These are phyloP conservation scores for Apogon talboti DNA, from an alignment of 2,797 vertebrate species.

Conservation along the genomic window DNA sequence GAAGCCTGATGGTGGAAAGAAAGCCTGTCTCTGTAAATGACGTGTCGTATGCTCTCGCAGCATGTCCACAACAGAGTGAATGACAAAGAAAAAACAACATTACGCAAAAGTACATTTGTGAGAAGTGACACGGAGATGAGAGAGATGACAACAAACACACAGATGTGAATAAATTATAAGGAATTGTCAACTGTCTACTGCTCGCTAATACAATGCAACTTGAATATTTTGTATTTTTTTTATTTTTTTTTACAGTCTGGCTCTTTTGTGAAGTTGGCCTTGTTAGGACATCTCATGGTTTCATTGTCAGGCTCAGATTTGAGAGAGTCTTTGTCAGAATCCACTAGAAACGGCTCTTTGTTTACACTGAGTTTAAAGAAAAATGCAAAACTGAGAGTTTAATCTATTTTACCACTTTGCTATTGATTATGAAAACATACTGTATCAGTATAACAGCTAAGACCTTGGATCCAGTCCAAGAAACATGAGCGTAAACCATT, in stretches of 20 bases:
- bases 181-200: slow-evolving; percentile 5
- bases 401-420: no score
- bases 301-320: slow-evolving; percentile 2
- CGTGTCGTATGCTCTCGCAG: slow-evolving; percentile 34
- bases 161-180: slow-evolving; percentile 5
- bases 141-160: slow-evolving; percentile 37
- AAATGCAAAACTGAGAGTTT: no score
- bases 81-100: slow-evolving; percentile 26
- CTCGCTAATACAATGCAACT: slow-evolving; percentile 4
- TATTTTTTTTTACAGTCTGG: slow-evolving; percentile 2
- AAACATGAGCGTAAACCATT: no score
- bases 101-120: slow-evolving; percentile 12
- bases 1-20: slow-evolving; percentile 43
- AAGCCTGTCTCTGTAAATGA: slow-evolving; percentile 59
- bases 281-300: slow-evolving; percentile 19
- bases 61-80: slow-evolving; percentile 40
- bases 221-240: slow-evolving; percentile 1
- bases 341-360: neutral
- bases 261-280: neutral
- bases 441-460: no score
- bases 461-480: no score
- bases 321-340: neutral
- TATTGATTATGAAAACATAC: no score
- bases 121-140: slow-evolving; percentile 30
- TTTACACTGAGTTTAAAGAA: neutral